phyloP scores from a whole-genome alignment of 2,797 vertebrate species.

The Anableps anableps region DNA sequence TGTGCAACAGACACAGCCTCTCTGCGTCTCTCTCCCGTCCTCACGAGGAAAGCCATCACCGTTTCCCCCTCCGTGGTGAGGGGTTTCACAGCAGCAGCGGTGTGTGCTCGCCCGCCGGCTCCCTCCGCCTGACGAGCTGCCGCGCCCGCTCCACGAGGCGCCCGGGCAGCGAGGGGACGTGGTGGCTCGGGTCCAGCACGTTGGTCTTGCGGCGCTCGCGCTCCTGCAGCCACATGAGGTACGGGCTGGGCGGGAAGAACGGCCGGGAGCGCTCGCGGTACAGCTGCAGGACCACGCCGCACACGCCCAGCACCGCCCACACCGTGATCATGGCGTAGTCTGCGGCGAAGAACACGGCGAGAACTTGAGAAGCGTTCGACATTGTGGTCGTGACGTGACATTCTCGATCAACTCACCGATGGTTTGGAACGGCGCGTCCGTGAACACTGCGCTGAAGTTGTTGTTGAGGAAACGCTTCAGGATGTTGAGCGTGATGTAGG shows the following conservation, averaged over 20 bases:
- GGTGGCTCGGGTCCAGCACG: conserved; percentile 93
- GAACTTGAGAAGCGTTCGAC: background rate
- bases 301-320: conserved; percentile 87
- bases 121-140: conserved; percentile 79
- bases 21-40: too few species aligned
- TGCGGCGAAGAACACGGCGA: conserved; percentile 46
- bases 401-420: conserved; percentile 94
- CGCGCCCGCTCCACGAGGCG: conserved; percentile 79
- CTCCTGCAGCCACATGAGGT: conserved; percentile 90
- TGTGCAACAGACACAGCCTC: conserved; percentile 63
- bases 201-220: conserved; percentile 92
- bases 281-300: conserved; percentile 87
- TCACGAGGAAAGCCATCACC: too few species aligned
- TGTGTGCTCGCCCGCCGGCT: conserved; percentile 87
- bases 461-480: conserved; percentile 89
- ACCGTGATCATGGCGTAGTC: conserved; percentile 88
- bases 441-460: conserved; percentile 84
- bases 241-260: conserved; percentile 91
- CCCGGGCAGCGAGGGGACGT: conserved; percentile 86
- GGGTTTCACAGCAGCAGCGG: conserved; percentile 87
- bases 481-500: conserved; percentile 89
- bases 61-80: background rate
- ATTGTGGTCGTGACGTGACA: too few species aligned
- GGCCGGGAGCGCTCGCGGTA: conserved; percentile 84
- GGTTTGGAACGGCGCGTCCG: conserved; percentile 87